These are phyloP conservation scores for Apodemia mormo DNA, from an alignment of 2,888 invertebrate species.

Conservation along the genomic window DNA sequence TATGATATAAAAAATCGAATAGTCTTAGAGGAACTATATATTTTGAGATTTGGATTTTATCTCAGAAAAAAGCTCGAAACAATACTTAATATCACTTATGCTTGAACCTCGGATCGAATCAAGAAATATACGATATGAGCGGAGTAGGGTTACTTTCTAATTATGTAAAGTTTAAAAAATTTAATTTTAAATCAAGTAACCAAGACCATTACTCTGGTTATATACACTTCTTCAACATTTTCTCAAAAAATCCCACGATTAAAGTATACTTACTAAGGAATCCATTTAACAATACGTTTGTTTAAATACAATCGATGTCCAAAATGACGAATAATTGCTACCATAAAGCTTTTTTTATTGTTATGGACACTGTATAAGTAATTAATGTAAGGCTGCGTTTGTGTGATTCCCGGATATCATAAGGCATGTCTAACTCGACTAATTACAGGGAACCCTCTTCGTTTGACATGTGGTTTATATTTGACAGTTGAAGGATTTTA, in stretches of 20 bases:
- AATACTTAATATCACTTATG: no score
- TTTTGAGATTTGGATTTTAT: no score
- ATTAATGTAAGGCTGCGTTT: constrained; percentile 28
- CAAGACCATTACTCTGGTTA: no score
- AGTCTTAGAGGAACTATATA: no score
- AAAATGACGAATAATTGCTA: constrained; percentile 15
- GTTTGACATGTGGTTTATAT: constrained; percentile 65
- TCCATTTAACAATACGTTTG: constrained; percentile 16
- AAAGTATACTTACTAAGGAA: constrained; percentile 9
- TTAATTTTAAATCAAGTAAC: no score
- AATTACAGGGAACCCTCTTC: constrained; percentile 58
- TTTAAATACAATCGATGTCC: constrained; percentile 14
- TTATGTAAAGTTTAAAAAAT: no score
- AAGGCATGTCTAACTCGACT: constrained; percentile 65
- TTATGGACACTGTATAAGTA: constrained; percentile 19
- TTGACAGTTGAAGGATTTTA: constrained; percentile 26
- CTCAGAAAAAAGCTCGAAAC: no score
- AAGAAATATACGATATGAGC: no score
- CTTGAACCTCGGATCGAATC: no score
- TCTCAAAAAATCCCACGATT: constrained; percentile 5
- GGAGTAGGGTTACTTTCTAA: no score
- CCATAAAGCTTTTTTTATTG: constrained; percentile 16
- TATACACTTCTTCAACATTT: not conserved
- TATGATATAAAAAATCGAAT: no score
- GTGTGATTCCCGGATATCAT: constrained; percentile 56